Evolutionary conservation across 2,113 vertebrate species (phyloP).

Genomic region (Brevimyrus niger): DNA sequence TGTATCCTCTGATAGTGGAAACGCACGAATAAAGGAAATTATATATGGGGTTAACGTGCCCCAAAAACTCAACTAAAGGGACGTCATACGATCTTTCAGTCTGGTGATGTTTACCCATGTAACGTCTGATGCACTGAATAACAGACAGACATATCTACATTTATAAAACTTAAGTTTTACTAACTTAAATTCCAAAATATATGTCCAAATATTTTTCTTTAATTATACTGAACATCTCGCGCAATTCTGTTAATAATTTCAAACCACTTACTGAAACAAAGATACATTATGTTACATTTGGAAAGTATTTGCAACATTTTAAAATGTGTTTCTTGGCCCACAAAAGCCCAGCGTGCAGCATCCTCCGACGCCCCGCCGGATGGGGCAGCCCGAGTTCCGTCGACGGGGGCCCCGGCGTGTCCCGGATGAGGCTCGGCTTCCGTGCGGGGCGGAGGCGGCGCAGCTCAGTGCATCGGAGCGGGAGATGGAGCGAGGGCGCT

Average conservation of each 20-base stretch:
- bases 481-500: conserved; percentile 37
- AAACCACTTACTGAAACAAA: background rate
- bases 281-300: background rate
- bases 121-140: background rate
- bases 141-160: background rate
- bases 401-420: background rate
- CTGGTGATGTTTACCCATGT: background rate
- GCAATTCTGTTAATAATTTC: background rate
- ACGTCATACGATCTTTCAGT: background rate
- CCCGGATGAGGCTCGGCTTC: background rate
- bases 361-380: background rate
- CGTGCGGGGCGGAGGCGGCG: conserved; percentile 3
- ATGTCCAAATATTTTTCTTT: background rate
- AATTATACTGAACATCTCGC: background rate
- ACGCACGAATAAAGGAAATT: background rate
- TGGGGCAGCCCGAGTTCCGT: background rate
- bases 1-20: background rate
- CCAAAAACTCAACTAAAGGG: background rate
- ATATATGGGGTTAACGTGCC: background rate
- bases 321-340: background rate
- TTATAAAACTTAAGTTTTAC: background rate
- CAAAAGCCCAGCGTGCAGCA: background rate
- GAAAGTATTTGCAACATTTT: background rate
- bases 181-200: background rate
- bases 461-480: conserved; percentile 25